A percentile compares a stretch with the other conserved stretches of the same genome.
Conservation (phyloP, 2,888 invertebrate species). For the Neoascia interrupta region DNA sequence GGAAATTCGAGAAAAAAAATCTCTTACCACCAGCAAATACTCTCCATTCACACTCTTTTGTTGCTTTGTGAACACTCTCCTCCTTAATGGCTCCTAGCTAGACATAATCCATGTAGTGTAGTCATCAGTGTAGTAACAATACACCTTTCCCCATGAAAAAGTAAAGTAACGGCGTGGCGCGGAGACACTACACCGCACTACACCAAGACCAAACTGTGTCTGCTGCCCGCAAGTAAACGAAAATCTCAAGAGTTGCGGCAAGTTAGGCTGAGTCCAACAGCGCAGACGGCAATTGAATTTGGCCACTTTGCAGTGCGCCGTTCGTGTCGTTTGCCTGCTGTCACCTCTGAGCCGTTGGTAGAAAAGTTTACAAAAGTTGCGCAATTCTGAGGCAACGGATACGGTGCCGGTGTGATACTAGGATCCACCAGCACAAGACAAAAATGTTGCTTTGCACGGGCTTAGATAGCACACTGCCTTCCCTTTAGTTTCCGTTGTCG, state of each 20-base stretch:
- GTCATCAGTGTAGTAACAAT: no score
- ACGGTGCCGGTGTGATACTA: no score
- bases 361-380: constrained; percentile 65
- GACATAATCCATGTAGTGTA: no score
- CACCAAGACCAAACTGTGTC: background rate
- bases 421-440: no score
- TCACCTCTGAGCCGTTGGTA: constrained; percentile 30
- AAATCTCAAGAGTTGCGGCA: constrained; percentile 37
- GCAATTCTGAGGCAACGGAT: constrained; percentile 60
- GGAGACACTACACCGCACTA: background rate
- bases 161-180: background rate
- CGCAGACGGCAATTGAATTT: background rate
- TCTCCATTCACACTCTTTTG: constrained; percentile 60
- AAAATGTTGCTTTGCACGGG: no score
- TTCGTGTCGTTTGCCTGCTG: constrained; percentile 24
- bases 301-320: constrained; percentile 2
- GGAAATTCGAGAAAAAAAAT: constrained; percentile 61
- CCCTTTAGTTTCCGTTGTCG: no score
- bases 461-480: no score
- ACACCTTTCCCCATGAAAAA: constrained; percentile 61
- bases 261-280: background rate
- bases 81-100: background rate
- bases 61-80: constrained; percentile 42
- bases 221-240: constrained; percentile 1
- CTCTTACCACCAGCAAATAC: constrained; percentile 58